A percentile compares a stretch with the other conserved stretches of the same genome.
phyloP scores from a whole-genome alignment of 2,797 vertebrate genomes.

The Gobionotothen gibberifrons region DNA sequence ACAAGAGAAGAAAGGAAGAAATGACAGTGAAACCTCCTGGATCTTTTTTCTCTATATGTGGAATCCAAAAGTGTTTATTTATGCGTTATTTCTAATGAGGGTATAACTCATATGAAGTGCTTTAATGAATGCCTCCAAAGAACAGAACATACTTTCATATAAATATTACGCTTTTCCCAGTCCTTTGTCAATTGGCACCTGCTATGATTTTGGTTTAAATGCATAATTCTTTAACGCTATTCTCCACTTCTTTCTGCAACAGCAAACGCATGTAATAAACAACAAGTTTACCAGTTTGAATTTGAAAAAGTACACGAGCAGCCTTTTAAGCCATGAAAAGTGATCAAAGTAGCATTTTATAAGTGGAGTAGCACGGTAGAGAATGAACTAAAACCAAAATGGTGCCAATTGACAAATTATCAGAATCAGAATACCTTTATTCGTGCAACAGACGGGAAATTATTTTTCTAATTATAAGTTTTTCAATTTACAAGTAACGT shows the following conservation, averaged over 20 bases:
- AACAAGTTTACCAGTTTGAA: background rate
- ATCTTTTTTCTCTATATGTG: background rate
- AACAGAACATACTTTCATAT: no score
- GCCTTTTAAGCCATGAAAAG: background rate
- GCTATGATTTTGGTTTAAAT: background rate
- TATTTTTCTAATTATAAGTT: no score
- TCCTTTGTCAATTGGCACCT: background rate
- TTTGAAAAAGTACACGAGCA: background rate
- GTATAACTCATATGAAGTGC: background rate
- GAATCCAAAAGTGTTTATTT: background rate
- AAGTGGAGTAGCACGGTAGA: background rate
- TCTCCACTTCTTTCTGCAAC: background rate
- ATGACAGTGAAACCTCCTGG: background rate
- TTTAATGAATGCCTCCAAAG: background rate
- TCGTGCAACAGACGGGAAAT: no score
- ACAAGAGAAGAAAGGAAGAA: constrained; percentile 57
- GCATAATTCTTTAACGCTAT: background rate
- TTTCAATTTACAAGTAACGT: no score
- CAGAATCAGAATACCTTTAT: no score
- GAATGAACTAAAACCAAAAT: background rate
- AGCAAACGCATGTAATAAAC: background rate
- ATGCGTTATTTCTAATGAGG: no score
- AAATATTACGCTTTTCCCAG: background rate
- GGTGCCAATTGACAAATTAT: background rate
- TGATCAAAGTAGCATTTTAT: background rate